Evolutionary conservation across 2,113 vertebrate species (phyloP), one percentile per base, ranked within the genome.

Genomic region (Myiagra hebetior): DNA sequence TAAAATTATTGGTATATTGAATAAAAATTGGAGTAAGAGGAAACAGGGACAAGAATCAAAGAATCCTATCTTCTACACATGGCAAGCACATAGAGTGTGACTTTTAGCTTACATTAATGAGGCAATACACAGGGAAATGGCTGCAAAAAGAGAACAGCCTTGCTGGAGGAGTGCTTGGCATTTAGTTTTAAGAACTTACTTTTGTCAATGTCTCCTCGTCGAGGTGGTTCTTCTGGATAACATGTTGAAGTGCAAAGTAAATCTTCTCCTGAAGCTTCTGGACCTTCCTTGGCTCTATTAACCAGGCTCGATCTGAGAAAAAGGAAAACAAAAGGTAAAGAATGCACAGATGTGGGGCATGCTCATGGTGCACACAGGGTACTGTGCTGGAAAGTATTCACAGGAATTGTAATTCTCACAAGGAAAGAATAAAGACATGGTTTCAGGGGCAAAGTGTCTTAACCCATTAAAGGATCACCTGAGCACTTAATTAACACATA

Each of bases 201-300:
- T 99, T 99, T 77, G 99, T 98, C 97, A 99, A 94, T 28, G 98
- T 99, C 65, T 99, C 99, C 94, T 99, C 99, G 0, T 99, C 99
- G 85, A 99, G 98, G 97, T 99, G 99, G 98, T 99, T 99, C 98
- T 99, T 99, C 98, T 99, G 99, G 98, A 99, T 99, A 95, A 99
- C 99, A 87, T 99, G 99, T 95, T 99, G 99, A 98, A 99, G 99
- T 98, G 99, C 99, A 99, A 99, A 99, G 98, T 99, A 99, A 97
- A 99, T 99, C 97, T 99, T 99, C 98, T 99, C 99, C 98, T 99
- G 99, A 97, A 99, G 99, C 96, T 99, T 99, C 97, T 99, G 99
- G 64, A 99, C 99, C 87, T 99, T 99, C 69, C 99, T 98, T 64
- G 99, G 99, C 97, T 99, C 99, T 98, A 99, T 99, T 93, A 99